Conservation (phyloP, 2,797 vertebrate genomes). For the Picus viridis region DNA sequence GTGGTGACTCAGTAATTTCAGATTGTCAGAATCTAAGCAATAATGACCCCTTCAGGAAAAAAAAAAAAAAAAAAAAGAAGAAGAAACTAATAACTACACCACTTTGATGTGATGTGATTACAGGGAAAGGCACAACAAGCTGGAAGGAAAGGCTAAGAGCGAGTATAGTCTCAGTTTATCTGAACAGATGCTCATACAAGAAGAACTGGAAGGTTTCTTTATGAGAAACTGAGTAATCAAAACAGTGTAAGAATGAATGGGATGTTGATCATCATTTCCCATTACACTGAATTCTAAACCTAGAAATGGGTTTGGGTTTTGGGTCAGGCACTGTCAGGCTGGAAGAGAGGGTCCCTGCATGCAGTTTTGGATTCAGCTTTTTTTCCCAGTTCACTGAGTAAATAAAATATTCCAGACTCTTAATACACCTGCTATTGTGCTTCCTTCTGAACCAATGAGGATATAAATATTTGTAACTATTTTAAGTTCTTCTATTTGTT, state of each 20-base stretch:
- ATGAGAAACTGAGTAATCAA: slow-evolving; percentile 6
- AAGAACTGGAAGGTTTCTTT: slow-evolving; percentile 36
- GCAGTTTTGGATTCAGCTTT: not conserved
- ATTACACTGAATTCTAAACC: not conserved
- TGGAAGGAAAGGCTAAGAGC: slow-evolving; percentile 1
- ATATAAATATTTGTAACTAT: slow-evolving; percentile 2
- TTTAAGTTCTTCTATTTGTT: slow-evolving; percentile 46
- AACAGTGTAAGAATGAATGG: slow-evolving; percentile 7
- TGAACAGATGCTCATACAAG: slow-evolving; percentile 5
- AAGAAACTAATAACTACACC: not conserved
- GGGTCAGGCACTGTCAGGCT: not conserved
- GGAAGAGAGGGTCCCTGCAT: not conserved
- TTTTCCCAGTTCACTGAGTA: not conserved
- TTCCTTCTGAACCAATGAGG: not conserved
- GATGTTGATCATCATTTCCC: not conserved
- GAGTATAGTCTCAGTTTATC: not conserved
- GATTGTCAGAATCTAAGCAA: not conserved
- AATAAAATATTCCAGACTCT: not conserved
- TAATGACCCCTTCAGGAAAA: not conserved
- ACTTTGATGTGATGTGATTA: not conserved
- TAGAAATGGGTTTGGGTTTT: not conserved
- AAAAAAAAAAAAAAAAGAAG: not conserved
- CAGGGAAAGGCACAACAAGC: not conserved
- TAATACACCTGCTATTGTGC: slow-evolving; percentile 8
- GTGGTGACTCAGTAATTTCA: slow-evolving; percentile 23